Conservation (phyloP, 2,797 vertebrate genomes). For the Mormyrus hasselquistii region DNA sequence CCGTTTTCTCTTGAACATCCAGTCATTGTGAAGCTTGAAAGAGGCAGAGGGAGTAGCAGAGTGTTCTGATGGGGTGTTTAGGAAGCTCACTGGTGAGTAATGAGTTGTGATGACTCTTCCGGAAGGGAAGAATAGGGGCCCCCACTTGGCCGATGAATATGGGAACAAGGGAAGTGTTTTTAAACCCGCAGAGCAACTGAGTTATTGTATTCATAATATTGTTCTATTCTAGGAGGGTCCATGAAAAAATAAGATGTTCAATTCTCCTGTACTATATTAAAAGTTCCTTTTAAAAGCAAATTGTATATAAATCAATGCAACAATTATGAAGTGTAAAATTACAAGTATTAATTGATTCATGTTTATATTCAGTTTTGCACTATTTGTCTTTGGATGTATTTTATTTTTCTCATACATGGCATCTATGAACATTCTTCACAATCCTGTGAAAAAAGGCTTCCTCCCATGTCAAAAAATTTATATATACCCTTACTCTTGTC, state of each 20-base stretch:
- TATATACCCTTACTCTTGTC: not conserved
- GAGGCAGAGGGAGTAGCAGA: not conserved
- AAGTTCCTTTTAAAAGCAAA: not conserved
- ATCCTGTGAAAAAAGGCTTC: not conserved
- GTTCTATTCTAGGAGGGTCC: not conserved
- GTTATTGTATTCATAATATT: conserved; percentile 2
- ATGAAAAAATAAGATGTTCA: not conserved
- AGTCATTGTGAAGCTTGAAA: not conserved
- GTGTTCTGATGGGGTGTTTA: not conserved
- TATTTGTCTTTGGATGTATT: not conserved
- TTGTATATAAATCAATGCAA: not conserved
- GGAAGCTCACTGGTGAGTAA: not conserved
- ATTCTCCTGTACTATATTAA: not conserved
- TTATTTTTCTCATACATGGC: not conserved
- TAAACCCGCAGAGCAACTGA: not conserved
- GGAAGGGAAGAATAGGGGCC: not conserved
- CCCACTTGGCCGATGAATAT: not conserved
- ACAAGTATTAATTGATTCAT: not conserved
- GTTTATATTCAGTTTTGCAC: not conserved
- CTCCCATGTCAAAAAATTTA: not conserved
- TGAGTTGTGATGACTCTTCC: not conserved
- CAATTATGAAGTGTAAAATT: not conserved
- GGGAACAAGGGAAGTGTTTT: not conserved
- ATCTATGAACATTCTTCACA: not conserved
- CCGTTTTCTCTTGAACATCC: not conserved